Conservation (phyloP, 2,888 invertebrate genomes). For the Villa cingulata region DNA sequence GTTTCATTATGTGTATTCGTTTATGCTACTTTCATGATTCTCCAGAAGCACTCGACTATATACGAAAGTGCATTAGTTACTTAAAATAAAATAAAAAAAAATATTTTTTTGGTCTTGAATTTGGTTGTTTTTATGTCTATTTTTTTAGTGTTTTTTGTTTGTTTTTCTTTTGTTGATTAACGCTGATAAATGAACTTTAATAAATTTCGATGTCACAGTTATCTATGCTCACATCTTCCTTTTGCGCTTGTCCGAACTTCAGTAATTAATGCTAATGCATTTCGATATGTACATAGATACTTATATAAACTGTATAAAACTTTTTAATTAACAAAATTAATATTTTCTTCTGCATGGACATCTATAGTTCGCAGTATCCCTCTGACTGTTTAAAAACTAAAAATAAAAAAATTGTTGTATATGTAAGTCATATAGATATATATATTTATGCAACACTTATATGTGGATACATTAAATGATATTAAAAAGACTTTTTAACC, state of each 20-base stretch:
- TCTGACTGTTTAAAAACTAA: too few relatives aligned
- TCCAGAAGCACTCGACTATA: neutral
- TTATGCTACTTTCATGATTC: neutral
- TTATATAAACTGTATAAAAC: neutral
- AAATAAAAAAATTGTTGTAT: too few relatives aligned
- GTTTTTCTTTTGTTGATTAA: slow-evolving; percentile 3
- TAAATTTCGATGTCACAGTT: slow-evolving; percentile 3
- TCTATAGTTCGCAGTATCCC: neutral
- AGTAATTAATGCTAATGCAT: slow-evolving; percentile 9
- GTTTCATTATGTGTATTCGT: too few relatives aligned
- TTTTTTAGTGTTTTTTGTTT: too few relatives aligned
- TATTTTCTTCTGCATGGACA: slow-evolving; percentile 2
- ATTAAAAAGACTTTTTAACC: too few relatives aligned
- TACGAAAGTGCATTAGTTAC: slow-evolving; percentile 5
- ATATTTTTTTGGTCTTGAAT: too few relatives aligned
- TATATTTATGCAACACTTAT: too few relatives aligned
- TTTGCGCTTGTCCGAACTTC: slow-evolving; percentile 1
- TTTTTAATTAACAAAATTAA: slow-evolving; percentile 7
- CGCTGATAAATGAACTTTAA: slow-evolving; percentile 7
- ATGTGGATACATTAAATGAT: too few relatives aligned
- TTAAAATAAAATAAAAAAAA: too few relatives aligned
- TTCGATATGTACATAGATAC: neutral
- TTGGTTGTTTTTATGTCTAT: too few relatives aligned
- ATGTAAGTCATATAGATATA: too few relatives aligned
- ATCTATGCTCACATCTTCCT: slow-evolving; percentile 3